Evolutionary conservation across 2,888 invertebrate species (phyloP), one percentile per base, ranked within the genome.

Genomic region (Anthrax anthrax): DNA sequence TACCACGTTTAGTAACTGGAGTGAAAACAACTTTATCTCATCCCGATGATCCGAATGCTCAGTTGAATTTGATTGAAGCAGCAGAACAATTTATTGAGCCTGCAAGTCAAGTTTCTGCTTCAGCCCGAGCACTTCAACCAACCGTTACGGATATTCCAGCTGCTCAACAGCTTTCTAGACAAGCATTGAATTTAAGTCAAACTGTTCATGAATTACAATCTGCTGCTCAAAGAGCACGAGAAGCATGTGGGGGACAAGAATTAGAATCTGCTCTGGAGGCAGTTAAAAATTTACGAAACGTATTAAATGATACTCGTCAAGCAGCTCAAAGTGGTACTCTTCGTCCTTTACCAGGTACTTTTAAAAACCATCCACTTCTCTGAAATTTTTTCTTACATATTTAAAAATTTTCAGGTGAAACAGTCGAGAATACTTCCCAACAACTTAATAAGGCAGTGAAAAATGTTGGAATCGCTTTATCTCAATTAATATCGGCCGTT

Each of bases 221-320:
- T 0, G 76, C 79, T 0, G 77, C 79, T 1, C 72, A 71, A 27
- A 72, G 80, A 17, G 77, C 87, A 0, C 78, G 84, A 42, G 80
- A 85, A 56, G 81, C 81, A 1, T 89, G 87, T 62, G 84, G 87
- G 53, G 84, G 84, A 0, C 70, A 89, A 49, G 92, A 94, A 57
- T 66, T 94, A 50, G 89, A 91, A 55, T 83, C 84, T 0, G 92
- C 94, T 0, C 74, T 88, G 0, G 87, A 90, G 56, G 78, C 87
- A 47, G 82, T 95, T 37, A 73, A 77, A 12, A 80, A 80, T 37
- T 70, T 96, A 39, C 83, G 87, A 58, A 78, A 77, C 34, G 92
- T 96, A 56, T 70, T 97, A 18, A 75, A 81, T 23, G 89, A 88
- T 56, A 80, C 88, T 52, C 80, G 84, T 46, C 75, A 77, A 50